Evolutionary conservation across 2,113 vertebrate species (phyloP), one percentile per base, ranked within the genome.

Genomic region (Entelurus aequoreus): DNA sequence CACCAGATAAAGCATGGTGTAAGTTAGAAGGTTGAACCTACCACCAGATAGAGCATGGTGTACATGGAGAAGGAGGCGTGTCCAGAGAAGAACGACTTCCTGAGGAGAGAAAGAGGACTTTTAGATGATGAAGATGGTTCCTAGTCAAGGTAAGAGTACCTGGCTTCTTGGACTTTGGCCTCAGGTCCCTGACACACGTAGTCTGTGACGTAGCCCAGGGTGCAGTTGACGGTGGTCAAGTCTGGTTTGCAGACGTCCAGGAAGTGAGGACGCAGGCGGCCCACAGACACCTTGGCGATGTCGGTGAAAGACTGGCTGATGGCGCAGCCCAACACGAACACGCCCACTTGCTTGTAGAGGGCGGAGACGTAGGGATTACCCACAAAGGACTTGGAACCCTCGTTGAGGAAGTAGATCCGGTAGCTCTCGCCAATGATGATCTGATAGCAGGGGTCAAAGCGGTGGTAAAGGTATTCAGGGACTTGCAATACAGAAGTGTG

Each of bases 11-110:
- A 19, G 19, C 19, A 19, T 19, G 19, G 19, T 19, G 19, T 19
- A 19, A 42, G 38, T 6, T 21, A 44, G 46, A 37, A 47, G 8
- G 5, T 58, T 13, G 8, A 66, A 90, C 94, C 94, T 71, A 98
- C 96, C 80, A 91, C 93, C 69, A 98, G 79, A 79, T 96, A 98
- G 21, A 95, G 78, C 95, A 97, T 95, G 76, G 94, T 96, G 89
- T 98, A 98, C 95, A 98, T 97, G 59, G 92, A 94, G 10, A 97
- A 98, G 2, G 96, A 98, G 0, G 96, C 94, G 53, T 98, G 95
- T 8, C 95, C 94, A 0, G 96, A 98, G 68, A 97, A 98, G 84
- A 98, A 98, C 0, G 95, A 98, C 42, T 95, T 79, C 68, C 95
- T 98, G 77, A 21, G 57, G 38, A 65, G 12, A 63, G 46, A 0